These are phyloP conservation scores for Cherax quadricarinatus DNA, from an alignment of 1,140 invertebrate genomes.

Conservation along the genomic window DNA sequence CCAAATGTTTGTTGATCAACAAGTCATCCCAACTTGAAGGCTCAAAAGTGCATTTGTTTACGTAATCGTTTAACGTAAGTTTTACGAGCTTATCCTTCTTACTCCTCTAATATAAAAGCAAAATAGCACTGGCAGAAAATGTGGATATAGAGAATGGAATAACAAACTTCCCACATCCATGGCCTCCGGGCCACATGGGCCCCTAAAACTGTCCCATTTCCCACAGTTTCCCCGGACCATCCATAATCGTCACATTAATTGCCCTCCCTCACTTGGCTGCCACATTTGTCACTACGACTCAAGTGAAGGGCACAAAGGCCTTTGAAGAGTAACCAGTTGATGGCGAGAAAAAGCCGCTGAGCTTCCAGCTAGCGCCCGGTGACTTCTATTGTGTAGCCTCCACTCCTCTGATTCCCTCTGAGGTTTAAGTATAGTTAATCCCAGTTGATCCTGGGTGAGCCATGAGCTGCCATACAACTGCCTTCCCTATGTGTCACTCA, in stretches of 20 bases:
- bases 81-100: too few relatives aligned
- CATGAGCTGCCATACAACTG: background rate
- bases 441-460: background rate
- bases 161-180: background rate
- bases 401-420: background rate
- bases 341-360: background rate
- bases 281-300: background rate
- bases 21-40: too few relatives aligned
- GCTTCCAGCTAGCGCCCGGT: background rate
- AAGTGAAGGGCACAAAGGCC: conserved; percentile 2
- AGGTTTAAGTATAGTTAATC: conserved; percentile 3
- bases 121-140: too few relatives aligned
- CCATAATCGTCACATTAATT: conserved; percentile 21
- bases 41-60: too few relatives aligned
- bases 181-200: too few relatives aligned
- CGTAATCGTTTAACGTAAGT: too few relatives aligned
- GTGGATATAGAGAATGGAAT: background rate
- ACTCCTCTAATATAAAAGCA: too few relatives aligned
- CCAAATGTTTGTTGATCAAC: too few relatives aligned
- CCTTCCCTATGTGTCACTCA: background rate
- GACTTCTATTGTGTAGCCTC: background rate
- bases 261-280: conserved; percentile 7
- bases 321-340: conserved; percentile 7
- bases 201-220: background rate
- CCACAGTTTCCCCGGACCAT: background rate